These are phyloP conservation scores for Vanacampus margaritifer DNA, from an alignment of 2,113 vertebrate species.

Conservation along the genomic window DNA sequence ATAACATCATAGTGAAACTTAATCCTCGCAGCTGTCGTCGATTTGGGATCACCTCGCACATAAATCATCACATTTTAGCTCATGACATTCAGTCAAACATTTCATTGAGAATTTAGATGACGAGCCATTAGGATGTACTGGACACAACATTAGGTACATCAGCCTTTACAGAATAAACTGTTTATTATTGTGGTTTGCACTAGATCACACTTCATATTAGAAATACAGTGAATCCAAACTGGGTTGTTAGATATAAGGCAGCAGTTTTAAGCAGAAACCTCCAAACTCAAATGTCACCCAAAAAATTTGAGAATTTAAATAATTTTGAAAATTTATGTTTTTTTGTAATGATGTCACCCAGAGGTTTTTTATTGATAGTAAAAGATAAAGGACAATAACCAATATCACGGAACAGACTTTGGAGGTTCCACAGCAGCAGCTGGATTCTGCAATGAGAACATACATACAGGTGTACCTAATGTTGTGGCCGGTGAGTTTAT, in stretches of 20 bases:
- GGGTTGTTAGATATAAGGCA: background rate
- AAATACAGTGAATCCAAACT: background rate
- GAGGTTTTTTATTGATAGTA: no score
- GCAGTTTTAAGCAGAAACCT: no score
- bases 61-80: constrained; percentile 29
- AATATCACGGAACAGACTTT: background rate
- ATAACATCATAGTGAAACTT: constrained; percentile 38
- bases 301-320: no score
- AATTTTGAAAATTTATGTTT: no score
- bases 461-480: background rate
- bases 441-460: no score
- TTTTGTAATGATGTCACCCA: no score
- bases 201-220: background rate
- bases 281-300: no score
- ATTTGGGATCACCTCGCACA: constrained; percentile 17
- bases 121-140: background rate
- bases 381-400: no score
- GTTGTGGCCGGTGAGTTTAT: background rate
- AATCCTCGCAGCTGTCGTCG: constrained; percentile 12
- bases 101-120: constrained; percentile 19
- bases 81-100: constrained; percentile 16
- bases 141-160: background rate
- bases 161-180: background rate
- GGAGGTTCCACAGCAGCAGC: background rate
- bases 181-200: background rate